A percentile compares a stretch with the other conserved stretches of the same genome.
Conservation (phyloP, 2,888 invertebrate genomes). For the Encarsia formosa region DNA sequence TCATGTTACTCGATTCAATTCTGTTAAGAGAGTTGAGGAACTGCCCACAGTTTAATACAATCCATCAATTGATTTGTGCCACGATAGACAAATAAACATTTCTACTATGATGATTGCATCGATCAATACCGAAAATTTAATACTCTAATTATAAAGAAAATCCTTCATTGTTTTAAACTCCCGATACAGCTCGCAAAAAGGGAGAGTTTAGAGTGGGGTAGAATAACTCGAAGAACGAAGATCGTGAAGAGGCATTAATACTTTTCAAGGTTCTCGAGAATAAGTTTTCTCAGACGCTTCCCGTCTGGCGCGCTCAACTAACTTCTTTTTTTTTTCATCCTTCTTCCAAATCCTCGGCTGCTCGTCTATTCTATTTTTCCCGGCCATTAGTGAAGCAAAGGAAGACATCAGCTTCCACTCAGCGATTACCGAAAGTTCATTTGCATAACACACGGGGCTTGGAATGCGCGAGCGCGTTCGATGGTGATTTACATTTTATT, state of each 20-base stretch:
- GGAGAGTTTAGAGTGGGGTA: no score
- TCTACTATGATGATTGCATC: no score
- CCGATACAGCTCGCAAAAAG: no score
- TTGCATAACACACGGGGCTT: constrained; percentile 50
- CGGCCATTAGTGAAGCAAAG: constrained; percentile 44
- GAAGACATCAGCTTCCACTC: constrained; percentile 51
- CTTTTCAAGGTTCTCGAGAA: constrained; percentile 10
- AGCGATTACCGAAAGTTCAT: constrained; percentile 47
- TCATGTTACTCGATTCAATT: no score
- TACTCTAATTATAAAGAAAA: no score
- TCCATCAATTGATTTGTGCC: no score
- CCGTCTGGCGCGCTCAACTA: neutral
- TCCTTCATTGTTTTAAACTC: no score
- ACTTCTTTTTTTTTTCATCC: constrained; percentile 4
- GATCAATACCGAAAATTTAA: no score
- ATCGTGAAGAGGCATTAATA: constrained; percentile 12
- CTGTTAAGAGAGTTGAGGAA: no score
- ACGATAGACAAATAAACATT: no score
- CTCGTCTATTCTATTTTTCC: constrained; percentile 39
- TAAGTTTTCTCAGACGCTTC: constrained; percentile 16
- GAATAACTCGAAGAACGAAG: neutral
- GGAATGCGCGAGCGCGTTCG: constrained; percentile 27
- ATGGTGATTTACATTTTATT: constrained; percentile 50
- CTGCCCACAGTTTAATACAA: no score
- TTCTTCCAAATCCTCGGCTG: constrained; percentile 29